Evolutionary conservation across 2,888 invertebrate species (phyloP).

Genomic region (Biston betularia): DNA sequence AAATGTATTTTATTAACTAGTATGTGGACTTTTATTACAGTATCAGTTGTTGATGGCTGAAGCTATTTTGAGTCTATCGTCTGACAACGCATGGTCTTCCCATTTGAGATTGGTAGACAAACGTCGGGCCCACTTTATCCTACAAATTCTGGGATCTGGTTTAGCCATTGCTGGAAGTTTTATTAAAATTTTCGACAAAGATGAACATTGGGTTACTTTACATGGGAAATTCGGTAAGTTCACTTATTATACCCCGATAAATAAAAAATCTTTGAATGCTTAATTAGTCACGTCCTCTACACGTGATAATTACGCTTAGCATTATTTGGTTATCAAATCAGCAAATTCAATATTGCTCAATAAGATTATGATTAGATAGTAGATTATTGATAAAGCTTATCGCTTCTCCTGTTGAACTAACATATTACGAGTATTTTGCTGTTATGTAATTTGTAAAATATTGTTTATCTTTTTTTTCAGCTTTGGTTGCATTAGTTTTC

Average conservation of each 20-base stretch:
- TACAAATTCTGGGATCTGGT: conserved; percentile 58
- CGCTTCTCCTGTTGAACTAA: too few species aligned
- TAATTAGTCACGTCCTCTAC: neutral
- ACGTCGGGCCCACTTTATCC: conserved; percentile 59
- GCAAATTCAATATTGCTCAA: conserved; percentile 8
- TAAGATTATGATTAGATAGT: conserved; percentile 7
- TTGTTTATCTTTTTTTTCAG: conserved; percentile 50
- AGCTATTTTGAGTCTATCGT: conserved; percentile 56
- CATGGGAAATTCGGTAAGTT: conserved; percentile 60
- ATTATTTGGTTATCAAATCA: conserved; percentile 4
- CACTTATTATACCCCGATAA: neutral
- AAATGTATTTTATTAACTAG: too few species aligned
- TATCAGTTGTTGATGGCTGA: conserved; percentile 66
- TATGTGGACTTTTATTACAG: conserved; percentile 47
- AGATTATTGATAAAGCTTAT: neutral
- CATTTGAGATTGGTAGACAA: conserved; percentile 53
- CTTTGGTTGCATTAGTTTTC: conserved; percentile 66
- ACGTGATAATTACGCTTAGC: conserved; percentile 1
- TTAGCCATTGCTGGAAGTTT: conserved; percentile 61
- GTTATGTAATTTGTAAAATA: neutral
- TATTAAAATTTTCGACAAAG: conserved; percentile 56
- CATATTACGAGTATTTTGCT: neutral
- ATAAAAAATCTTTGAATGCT: neutral
- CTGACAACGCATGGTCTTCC: conserved; percentile 60
- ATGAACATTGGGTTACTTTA: conserved; percentile 53